phyloP scores from a whole-genome alignment of 2,113 vertebrate genomes.

The Casuarius casuarius region DNA sequence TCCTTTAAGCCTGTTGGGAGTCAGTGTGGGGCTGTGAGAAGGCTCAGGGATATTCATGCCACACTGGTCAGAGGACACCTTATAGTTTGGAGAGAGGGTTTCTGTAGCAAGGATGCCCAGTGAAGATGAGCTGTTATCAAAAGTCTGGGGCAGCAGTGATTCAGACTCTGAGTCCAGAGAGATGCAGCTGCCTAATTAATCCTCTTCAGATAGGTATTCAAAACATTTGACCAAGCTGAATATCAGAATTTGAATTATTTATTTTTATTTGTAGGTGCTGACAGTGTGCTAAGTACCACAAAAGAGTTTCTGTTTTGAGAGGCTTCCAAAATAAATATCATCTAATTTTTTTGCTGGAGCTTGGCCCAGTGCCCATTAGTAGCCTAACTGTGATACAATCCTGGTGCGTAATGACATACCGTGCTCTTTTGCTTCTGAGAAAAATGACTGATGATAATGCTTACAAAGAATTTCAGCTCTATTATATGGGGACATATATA shows the following conservation, averaged over 20 bases:
- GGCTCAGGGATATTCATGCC: not conserved
- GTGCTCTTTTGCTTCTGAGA: conserved; percentile 38
- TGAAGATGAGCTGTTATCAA: not conserved
- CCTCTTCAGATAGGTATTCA: not conserved
- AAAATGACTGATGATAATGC: conserved; percentile 27
- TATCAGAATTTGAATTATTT: conserved; percentile 2
- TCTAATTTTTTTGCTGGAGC: not conserved
- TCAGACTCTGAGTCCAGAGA: not conserved
- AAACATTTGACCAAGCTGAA: not conserved
- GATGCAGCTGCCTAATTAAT: not conserved
- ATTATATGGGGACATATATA: not conserved
- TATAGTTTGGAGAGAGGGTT: not conserved
- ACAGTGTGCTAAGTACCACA: not conserved
- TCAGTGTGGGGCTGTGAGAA: not conserved
- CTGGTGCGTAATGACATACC: conserved; percentile 15
- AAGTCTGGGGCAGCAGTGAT: not conserved
- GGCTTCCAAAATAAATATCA: conserved; percentile 31
- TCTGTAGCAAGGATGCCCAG: not conserved
- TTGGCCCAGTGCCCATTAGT: conserved; percentile 20
- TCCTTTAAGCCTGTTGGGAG: not conserved
- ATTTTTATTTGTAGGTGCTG: not conserved
- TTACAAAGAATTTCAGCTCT: conserved; percentile 59
- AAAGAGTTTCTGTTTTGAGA: conserved; percentile 10
- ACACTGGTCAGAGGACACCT: not conserved
- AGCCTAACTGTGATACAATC: conserved; percentile 11